These are phyloP conservation scores for Bubo bubo DNA, from an alignment of 2,113 vertebrate genomes.

Conservation along the genomic window DNA sequence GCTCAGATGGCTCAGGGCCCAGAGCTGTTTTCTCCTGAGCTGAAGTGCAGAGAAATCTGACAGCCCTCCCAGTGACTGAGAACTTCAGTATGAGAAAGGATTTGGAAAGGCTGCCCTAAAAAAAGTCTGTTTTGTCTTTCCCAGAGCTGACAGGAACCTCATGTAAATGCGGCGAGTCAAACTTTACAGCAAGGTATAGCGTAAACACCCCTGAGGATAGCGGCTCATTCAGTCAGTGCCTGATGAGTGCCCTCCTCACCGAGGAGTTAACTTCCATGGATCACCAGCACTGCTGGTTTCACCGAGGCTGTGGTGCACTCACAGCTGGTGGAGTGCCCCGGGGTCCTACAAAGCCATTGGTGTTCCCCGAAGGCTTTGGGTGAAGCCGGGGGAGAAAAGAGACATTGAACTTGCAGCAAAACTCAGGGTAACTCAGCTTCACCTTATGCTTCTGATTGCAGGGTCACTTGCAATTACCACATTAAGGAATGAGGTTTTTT, in stretches of 20 bases:
- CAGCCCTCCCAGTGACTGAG: background rate
- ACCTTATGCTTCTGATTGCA: background rate
- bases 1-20: background rate
- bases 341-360: background rate
- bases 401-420: background rate
- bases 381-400: background rate
- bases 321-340: background rate
- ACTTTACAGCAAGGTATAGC: background rate
- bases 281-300: background rate
- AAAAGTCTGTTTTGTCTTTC: background rate
- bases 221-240: background rate
- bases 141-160: background rate
- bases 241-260: accelerated
- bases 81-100: background rate
- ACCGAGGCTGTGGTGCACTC: background rate
- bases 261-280: background rate
- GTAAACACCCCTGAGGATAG: background rate
- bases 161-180: background rate
- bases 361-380: background rate
- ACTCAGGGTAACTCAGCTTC: background rate
- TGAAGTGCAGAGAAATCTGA: background rate
- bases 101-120: background rate
- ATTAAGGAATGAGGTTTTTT: background rate
- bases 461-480: background rate
- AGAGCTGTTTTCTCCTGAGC: background rate